Base-by-base conservation (phyloP, 2,113 vertebrate genomes). In the Phalacrocorax carbo region DNA sequence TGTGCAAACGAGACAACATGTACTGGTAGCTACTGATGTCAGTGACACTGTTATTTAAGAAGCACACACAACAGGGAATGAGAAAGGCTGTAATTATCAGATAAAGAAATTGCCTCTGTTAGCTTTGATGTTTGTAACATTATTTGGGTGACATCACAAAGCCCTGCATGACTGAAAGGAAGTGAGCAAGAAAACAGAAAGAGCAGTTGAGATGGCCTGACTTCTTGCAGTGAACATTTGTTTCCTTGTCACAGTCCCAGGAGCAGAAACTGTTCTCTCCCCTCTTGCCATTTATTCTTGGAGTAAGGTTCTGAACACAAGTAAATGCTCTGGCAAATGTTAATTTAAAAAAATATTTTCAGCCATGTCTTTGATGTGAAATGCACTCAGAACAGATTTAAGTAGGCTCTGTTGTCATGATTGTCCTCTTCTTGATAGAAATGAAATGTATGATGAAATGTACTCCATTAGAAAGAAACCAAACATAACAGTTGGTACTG, bases 21-120 rank as follows among this genome's bases (percentile, higher is more conserved):
- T 96, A 65, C 93, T 88, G 60, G n/a, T 75, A 91, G 89, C 14
- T 86, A 68, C 78, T 96, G 94, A 91, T 96, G 94, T 96, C 82
- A 92, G 26, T 55, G 86, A 60, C 52, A 55, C 36, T 58, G 81
- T 61, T 88, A 88, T 93, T 94, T 79, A 86, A 92, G 88, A 92
- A 80, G 77, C 3, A 19, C 34, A 38, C 55, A 61, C 57, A 85
- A 78, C 60, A 89, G 80, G 75, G 66, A 62, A 82, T 42, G 30
- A 73, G 85, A 92, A 91, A 86, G 57, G 20, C 57, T 66, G 49
- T 51, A 88, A 87, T 94, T 90, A 77, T 68, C 80, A 92, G 86
- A 85, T 88, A 66, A 88, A n/a, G 13, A 82, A 95, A 85, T 61
- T 83, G 75, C n/a, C 21, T 82, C 82, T 90, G 58, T 95, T 96